phyloP scores from a whole-genome alignment of 2,797 vertebrate species.

The Antennarius maculatus region DNA sequence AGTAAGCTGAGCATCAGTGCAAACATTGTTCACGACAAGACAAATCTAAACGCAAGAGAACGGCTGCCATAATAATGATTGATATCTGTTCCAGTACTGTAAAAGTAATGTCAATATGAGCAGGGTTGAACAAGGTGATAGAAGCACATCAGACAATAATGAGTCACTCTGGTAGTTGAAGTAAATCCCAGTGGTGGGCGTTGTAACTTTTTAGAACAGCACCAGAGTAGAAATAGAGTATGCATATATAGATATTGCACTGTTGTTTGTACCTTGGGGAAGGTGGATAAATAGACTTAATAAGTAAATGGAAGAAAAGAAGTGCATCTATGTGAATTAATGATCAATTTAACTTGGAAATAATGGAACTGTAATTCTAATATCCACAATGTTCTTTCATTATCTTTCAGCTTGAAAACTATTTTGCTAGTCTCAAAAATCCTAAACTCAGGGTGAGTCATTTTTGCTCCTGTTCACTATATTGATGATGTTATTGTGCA shows the following conservation, averaged over 20 bases:
- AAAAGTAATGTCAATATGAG: slow-evolving; percentile 12
- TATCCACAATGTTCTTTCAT: background rate
- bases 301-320: background rate
- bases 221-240: background rate
- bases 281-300: background rate
- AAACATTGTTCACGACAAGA: slow-evolving; percentile 13
- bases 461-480: background rate
- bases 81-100: slow-evolving; percentile 15
- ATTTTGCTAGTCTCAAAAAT: slow-evolving; percentile 99
- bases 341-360: background rate
- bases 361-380: slow-evolving; percentile 1
- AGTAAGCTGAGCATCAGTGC: slow-evolving; percentile 83
- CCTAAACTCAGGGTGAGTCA: slow-evolving; percentile 99
- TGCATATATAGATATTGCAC: background rate
- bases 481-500: background rate
- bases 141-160: slow-evolving; percentile 7
- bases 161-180: slow-evolving; percentile 11
- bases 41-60: slow-evolving; percentile 9
- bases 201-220: background rate
- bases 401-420: slow-evolving; percentile 97
- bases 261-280: background rate
- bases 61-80: slow-evolving; percentile 23
- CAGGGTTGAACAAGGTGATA: slow-evolving; percentile 14
- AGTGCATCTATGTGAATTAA: background rate
- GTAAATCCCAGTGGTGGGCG: background rate